Conservation (phyloP, 23 tunicate species). For the Trididemnum clinides region DNA sequence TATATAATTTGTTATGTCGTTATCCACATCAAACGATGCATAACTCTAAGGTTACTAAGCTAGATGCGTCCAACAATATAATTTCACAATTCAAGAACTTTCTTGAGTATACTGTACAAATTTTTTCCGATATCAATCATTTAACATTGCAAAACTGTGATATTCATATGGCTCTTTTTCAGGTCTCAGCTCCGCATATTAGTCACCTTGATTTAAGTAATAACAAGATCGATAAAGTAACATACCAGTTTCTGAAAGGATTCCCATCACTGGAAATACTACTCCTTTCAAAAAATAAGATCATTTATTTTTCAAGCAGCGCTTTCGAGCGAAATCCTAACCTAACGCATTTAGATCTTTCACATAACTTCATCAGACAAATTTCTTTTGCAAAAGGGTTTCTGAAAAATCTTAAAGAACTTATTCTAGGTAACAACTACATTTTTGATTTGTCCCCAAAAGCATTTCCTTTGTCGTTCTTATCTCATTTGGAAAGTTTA, state of each 20-base stretch:
- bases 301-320: neutral
- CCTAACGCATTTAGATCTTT: neutral
- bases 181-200: neutral
- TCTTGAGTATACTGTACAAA: neutral
- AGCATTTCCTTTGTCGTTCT: neutral
- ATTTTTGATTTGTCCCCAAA: neutral
- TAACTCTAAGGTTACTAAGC: neutral
- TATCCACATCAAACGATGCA: neutral
- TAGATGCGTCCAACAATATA: neutral
- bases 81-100: neutral
- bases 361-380: neutral
- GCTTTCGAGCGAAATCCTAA: neutral
- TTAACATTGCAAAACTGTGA: neutral
- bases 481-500: neutral
- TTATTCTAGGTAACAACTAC: slow-evolving; percentile 9
- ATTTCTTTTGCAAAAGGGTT: neutral
- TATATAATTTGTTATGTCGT: neutral
- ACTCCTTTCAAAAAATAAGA: neutral
- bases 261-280: neutral
- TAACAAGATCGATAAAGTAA: neutral
- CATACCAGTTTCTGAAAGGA: neutral
- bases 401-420: neutral
- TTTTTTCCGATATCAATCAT: neutral
- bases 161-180: neutral
- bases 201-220: slow-evolving; percentile 1